Base-by-base conservation (phyloP, 2,797 vertebrate species). In the Danio albolineatus region DNA sequence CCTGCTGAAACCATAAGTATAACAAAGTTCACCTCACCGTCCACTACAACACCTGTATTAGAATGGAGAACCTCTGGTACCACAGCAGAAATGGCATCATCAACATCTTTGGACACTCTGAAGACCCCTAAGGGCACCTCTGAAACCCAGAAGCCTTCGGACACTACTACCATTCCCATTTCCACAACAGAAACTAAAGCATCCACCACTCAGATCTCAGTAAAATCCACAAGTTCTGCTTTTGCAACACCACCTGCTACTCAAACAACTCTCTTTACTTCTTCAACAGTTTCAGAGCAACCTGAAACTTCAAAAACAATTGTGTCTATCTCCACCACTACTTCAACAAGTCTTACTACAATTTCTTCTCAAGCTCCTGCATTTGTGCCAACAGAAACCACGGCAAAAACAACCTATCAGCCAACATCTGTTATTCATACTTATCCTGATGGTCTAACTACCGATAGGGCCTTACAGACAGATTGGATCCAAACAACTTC, bases 271-370 rank as follows among this genome's bases (percentile, higher is more conserved):
- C 0, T 66, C 54, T 76, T 81, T 17, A 53, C 85, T 28, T n/a
- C 41, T 77, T 75, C 80, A 21, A 77, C 85, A 64, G 41, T n/a
- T 1, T 75, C 82, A 79, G 79, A 88, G 46, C 82, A 77, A 84
- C 43, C 82, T 79, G 80, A 86, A 72, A 56, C 89, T 17, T 90
- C 89, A 79, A 84, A 87, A 86, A 86, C 86, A 16, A 88, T 91
- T 4, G 19, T 60, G 59, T 44, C 66, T 0, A 82, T 90, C 54
- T 62, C 86, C 28, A 82, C 88, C 64, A 78, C 75, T 86, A 48
- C 48, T 19, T 28, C 10, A 82, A 41, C 65, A 19, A 81, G 73
- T 75, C 62, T 79, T 19, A 81, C 87, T 28, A 88, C 89, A 54
- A 17, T 66, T 19, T 67, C 69, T 60, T 36, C 82, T 38, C 82